These are phyloP conservation scores for Orchestia grillus DNA, from an alignment of 1,140 invertebrate genomes.

Conservation along the genomic window DNA sequence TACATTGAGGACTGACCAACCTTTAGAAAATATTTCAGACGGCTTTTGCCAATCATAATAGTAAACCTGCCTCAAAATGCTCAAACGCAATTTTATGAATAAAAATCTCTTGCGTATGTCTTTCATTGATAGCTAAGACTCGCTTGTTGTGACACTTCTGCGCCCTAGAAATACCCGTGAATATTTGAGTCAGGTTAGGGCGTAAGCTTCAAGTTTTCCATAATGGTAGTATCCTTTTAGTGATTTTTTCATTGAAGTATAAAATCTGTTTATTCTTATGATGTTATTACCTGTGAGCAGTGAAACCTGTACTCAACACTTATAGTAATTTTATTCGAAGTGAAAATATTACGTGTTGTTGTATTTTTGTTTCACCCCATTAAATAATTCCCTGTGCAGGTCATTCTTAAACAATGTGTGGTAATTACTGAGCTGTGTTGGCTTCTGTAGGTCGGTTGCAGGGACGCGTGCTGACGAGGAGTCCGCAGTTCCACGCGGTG, in stretches of 20 bases:
- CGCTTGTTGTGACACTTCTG: neutral
- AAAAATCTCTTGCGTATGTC: neutral
- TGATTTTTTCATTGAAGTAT: neutral
- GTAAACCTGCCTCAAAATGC: neutral
- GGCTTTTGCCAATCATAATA: too few relatives aligned
- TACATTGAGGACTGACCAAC: too few relatives aligned
- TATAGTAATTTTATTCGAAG: neutral
- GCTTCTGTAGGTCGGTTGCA: neutral
- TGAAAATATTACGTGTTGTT: neutral
- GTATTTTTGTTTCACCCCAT: neutral
- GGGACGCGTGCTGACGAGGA: neutral
- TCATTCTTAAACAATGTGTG: neutral
- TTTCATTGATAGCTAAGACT: neutral
- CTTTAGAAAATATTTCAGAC: too few relatives aligned
- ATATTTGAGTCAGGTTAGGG: neutral
- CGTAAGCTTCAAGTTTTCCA: neutral
- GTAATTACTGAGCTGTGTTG: neutral
- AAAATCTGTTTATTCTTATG: neutral
- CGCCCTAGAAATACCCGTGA: neutral
- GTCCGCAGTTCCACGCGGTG: conserved; percentile 37
- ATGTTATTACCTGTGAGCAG: neutral
- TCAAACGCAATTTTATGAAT: neutral
- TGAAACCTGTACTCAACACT: neutral
- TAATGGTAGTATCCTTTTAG: neutral
- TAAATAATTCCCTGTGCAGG: neutral